phyloP scores from a whole-genome alignment of 2,797 vertebrate species.

The Leptoclinus maculatus region DNA sequence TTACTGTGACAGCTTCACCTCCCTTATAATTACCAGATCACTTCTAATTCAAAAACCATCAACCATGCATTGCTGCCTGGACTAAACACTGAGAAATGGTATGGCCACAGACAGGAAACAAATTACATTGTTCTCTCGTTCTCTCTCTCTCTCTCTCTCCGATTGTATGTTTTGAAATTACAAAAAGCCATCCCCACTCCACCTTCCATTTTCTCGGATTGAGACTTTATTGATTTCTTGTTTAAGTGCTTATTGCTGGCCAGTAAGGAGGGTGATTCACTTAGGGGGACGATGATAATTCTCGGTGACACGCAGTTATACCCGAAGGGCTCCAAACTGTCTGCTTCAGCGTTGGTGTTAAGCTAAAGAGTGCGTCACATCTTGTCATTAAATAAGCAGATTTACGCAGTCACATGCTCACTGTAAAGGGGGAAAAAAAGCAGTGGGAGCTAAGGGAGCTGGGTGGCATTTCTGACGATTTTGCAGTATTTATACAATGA shows the following conservation, averaged over 20 bases:
- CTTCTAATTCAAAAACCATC: conserved; percentile 46
- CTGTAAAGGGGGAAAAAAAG: background rate
- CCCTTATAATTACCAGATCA: conserved; percentile 42
- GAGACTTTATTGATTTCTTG: conserved; percentile 82
- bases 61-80: conserved; percentile 33
- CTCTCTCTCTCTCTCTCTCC: background rate
- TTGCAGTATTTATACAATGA: conserved; percentile 3
- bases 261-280: conserved; percentile 77
- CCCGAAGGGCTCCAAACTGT: conserved; percentile 72
- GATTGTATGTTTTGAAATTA: conserved; percentile 62
- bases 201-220: conserved; percentile 71
- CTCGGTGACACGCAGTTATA: conserved; percentile 72
- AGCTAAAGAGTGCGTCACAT: conserved; percentile 62
- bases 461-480: background rate
- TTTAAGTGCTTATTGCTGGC: conserved; percentile 75
- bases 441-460: conserved; percentile 1
- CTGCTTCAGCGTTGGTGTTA: conserved; percentile 65
- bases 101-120: conserved; percentile 46
- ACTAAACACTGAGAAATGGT: conserved; percentile 17
- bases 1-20: conserved; percentile 17
- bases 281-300: conserved; percentile 78
- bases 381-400: conserved; percentile 57
- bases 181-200: conserved; percentile 44
- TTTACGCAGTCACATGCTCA: conserved; percentile 37
- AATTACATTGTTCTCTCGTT: conserved; percentile 46